Conservation (phyloP, 1,140 invertebrate species). For the Drosophila guanche region DNA sequence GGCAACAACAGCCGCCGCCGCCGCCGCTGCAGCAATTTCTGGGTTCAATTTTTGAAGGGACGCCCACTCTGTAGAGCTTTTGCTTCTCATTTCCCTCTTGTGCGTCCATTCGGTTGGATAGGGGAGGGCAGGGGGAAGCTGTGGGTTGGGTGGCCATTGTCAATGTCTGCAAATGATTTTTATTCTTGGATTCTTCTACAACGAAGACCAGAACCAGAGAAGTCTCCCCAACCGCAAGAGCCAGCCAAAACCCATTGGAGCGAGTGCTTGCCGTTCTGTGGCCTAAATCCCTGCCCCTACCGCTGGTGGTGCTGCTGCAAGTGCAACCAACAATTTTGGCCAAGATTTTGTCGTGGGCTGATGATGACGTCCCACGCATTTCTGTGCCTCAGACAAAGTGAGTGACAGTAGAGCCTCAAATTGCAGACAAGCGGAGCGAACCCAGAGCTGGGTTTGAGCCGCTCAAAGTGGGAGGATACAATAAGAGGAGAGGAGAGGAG, state of each 20-base stretch:
- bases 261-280: slow-evolving; percentile 40
- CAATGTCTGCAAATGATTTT: slow-evolving; percentile 57
- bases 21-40: slow-evolving; percentile 31
- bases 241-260: slow-evolving; percentile 38
- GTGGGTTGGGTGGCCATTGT: slow-evolving; percentile 44
- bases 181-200: slow-evolving; percentile 21
- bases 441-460: slow-evolving; percentile 33
- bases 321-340: slow-evolving; percentile 68
- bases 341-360: slow-evolving; percentile 68
- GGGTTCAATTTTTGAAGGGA: not conserved
- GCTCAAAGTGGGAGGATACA: not conserved
- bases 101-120: not conserved
- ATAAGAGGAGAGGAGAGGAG: not conserved
- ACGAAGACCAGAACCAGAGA: slow-evolving; percentile 6
- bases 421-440: slow-evolving; percentile 55
- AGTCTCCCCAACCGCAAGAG: slow-evolving; percentile 48
- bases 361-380: slow-evolving; percentile 51
- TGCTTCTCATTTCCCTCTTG: slow-evolving; percentile 14
- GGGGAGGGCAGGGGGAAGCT: not conserved
- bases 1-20: slow-evolving; percentile 30
- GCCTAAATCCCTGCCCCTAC: slow-evolving; percentile 14
- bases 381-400: slow-evolving; percentile 34
- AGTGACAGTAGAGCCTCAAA: slow-evolving; percentile 76
- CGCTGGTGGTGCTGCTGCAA: slow-evolving; percentile 33
- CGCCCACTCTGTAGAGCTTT: not conserved